These are phyloP conservation scores for Venturia canescens DNA, from an alignment of 1,140 invertebrate genomes.

Conservation along the genomic window DNA sequence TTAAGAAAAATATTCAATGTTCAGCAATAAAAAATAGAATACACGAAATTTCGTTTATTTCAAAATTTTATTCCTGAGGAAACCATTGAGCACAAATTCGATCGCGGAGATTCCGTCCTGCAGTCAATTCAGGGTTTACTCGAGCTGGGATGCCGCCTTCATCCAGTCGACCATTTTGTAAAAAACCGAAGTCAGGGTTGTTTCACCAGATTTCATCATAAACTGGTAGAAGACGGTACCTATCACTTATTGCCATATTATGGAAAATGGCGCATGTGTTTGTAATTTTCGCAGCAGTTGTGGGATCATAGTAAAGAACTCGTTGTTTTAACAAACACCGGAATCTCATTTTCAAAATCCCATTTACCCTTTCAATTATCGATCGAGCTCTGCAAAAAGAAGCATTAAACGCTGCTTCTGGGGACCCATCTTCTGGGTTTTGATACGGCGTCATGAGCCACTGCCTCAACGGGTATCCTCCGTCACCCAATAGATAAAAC, in stretches of 20 bases:
- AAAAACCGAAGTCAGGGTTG: constrained; percentile 34
- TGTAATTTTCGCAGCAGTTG: constrained; percentile 67
- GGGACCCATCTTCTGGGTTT: constrained; percentile 51
- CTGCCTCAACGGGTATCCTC: constrained; percentile 44
- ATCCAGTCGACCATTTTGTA: background rate
- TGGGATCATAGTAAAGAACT: constrained; percentile 67
- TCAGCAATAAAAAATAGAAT: too few relatives aligned
- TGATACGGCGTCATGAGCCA: constrained; percentile 68
- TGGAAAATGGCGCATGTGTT: constrained; percentile 70
- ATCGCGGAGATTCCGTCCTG: constrained; percentile 8
- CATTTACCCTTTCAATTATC: constrained; percentile 69
- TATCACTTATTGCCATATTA: constrained; percentile 51
- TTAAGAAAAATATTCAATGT: too few relatives aligned
- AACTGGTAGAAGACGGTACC: background rate
- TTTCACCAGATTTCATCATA: background rate
- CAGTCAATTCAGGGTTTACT: constrained; percentile 27
- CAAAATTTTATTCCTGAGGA: too few relatives aligned
- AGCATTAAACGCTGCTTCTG: constrained; percentile 61
- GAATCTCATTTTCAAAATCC: constrained; percentile 67
- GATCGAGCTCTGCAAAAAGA: constrained; percentile 57
- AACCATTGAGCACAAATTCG: too few relatives aligned
- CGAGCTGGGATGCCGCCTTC: constrained; percentile 3
- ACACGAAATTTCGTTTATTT: too few relatives aligned
- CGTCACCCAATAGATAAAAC: constrained; percentile 20
- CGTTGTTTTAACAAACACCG: constrained; percentile 65